A percentile compares a stretch with the other conserved stretches of the same genome.
These are phyloP conservation scores for Emberiza fucata DNA, from an alignment of 2,113 vertebrate species.

Conservation along the genomic window DNA sequence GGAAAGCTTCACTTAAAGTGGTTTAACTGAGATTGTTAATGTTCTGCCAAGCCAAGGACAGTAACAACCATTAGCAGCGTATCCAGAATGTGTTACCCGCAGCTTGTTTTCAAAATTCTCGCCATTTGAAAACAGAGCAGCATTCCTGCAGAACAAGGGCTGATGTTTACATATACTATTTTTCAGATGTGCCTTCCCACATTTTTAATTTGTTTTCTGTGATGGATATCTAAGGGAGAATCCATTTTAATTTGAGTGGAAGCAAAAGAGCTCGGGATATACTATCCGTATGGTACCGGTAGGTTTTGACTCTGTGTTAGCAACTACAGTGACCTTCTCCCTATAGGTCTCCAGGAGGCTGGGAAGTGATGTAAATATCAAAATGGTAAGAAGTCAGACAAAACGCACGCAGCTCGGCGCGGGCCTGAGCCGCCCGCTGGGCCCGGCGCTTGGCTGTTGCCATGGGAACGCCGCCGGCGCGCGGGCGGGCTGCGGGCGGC, in stretches of 20 bases:
- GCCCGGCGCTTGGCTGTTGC: slow-evolving; percentile 50
- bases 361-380: not conserved
- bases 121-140: not conserved
- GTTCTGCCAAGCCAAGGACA: not conserved
- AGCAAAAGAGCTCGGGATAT: not conserved
- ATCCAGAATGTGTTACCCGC: not conserved
- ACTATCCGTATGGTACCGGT: accelerated
- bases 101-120: not conserved
- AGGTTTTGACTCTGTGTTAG: not conserved
- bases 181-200: not conserved
- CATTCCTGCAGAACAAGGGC: not conserved
- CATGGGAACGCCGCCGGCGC: not conserved
- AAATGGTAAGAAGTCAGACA: accelerated
- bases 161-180: not conserved
- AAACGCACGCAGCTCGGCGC: accelerated
- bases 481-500: not conserved
- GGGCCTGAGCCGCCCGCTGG: not conserved
- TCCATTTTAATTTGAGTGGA: not conserved
- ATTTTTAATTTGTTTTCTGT: not conserved
- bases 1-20: not conserved
- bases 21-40: not conserved
- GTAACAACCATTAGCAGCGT: not conserved
- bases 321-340: not conserved
- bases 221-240: not conserved
- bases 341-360: not conserved